phyloP scores from a whole-genome alignment of 2,113 vertebrate genomes.

The Cinclus mexicanus region DNA sequence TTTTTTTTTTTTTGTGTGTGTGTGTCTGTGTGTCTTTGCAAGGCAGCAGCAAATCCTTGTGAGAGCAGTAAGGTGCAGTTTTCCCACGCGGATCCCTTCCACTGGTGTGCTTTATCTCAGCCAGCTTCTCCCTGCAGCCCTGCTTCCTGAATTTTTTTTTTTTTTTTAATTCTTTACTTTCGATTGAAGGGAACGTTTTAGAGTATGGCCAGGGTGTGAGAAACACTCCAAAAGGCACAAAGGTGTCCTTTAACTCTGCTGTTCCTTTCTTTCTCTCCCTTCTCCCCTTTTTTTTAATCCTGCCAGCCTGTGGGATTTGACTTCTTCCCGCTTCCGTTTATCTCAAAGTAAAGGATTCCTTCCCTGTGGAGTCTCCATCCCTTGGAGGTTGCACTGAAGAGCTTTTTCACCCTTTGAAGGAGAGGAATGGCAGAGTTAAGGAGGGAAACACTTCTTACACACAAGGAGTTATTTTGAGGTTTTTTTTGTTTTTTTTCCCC shows the following conservation, averaged over 20 bases:
- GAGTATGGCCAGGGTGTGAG: slow-evolving; percentile 35
- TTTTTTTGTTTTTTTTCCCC: accelerated
- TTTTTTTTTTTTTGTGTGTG: not conserved
- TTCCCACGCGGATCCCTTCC: slow-evolving; percentile 32
- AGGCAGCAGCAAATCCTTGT: slow-evolving; percentile 25
- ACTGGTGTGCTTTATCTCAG: not conserved
- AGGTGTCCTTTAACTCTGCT: slow-evolving; percentile 48
- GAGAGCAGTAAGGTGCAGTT: slow-evolving; percentile 9
- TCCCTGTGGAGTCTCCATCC: slow-evolving; percentile 39
- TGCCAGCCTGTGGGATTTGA: slow-evolving; percentile 25
- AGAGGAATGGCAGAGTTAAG: slow-evolving; percentile 7
- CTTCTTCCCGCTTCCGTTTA: slow-evolving; percentile 31
- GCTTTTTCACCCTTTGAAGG: slow-evolving; percentile 31
- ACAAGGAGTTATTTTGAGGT: not conserved
- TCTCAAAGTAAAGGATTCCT: slow-evolving; percentile 31
- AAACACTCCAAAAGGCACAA: slow-evolving; percentile 52
- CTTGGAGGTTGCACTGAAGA: slow-evolving; percentile 47
- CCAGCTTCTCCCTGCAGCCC: not conserved
- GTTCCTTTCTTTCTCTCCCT: slow-evolving; percentile 32
- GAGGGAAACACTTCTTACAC: not conserved
- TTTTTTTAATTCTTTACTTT: not conserved
- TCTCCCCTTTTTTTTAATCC: slow-evolving; percentile 24
- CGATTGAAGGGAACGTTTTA: slow-evolving; percentile 33
- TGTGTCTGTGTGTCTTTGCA: not conserved
- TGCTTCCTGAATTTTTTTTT: not conserved